phyloP scores from a whole-genome alignment of 1,140 invertebrate species.

The Cepaea nemoralis region DNA sequence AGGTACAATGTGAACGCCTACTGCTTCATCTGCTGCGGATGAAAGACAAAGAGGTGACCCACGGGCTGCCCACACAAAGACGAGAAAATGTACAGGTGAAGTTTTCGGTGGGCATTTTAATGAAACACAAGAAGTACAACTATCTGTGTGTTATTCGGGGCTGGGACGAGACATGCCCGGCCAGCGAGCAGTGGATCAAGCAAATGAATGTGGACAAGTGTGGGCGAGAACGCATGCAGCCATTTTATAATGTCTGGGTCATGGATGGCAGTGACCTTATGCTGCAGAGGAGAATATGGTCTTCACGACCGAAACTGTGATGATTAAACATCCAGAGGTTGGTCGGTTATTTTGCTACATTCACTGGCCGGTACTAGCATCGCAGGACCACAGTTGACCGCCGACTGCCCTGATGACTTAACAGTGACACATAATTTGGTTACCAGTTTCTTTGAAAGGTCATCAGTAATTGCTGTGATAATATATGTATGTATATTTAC shows the following conservation, averaged over 20 bases:
- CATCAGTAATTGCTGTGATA: too few species aligned
- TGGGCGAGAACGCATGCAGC: constrained; percentile 75
- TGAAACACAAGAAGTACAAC: constrained; percentile 69
- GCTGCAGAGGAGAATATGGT: constrained; percentile 81
- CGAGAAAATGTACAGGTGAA: constrained; percentile 15
- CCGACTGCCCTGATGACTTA: constrained; percentile 81
- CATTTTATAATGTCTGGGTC: constrained; percentile 82
- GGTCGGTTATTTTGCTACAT: constrained; percentile 80
- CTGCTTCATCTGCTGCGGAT: background rate
- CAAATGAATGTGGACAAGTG: constrained; percentile 77
- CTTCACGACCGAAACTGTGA: constrained; percentile 68
- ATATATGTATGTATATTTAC: too few species aligned
- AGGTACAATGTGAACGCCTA: background rate
- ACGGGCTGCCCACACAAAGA: background rate
- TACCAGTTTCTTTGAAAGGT: constrained; percentile 21
- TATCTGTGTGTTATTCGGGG: constrained; percentile 82
- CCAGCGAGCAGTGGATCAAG: constrained; percentile 75
- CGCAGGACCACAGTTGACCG: constrained; percentile 77
- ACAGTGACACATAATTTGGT: constrained; percentile 74
- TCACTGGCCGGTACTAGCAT: constrained; percentile 77
- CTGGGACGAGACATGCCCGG: constrained; percentile 78
- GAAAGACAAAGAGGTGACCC: background rate
- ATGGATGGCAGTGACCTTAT: constrained; percentile 80
- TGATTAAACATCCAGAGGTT: constrained; percentile 74
- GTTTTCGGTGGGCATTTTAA: constrained; percentile 33